Percentiles rank a stretch among this genome's conserved stretches.
phyloP scores from a whole-genome alignment of 2,113 vertebrate species.

The Daboia siamensis region DNA sequence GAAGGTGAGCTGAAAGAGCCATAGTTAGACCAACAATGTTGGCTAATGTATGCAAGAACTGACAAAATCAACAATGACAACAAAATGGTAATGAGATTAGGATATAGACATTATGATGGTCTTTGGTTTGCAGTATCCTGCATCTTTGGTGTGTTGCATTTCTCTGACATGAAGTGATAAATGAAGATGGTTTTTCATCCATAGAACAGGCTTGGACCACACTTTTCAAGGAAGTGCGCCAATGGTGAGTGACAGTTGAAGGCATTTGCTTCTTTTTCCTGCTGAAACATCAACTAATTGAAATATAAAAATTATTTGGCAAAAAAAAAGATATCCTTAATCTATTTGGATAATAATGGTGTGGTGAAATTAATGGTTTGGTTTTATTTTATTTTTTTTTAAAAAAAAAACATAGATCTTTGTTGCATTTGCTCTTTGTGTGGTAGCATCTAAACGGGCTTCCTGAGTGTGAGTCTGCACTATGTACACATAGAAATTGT shows the following conservation, averaged over 20 bases:
- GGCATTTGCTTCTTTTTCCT: constrained; percentile 26
- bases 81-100: not conserved
- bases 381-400: not conserved
- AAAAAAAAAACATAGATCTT: constrained; percentile 53
- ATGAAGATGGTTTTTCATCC: constrained; percentile 43
- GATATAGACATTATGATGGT: constrained; percentile 67
- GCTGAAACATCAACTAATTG: constrained; percentile 53
- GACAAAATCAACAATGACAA: constrained; percentile 55
- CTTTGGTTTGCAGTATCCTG: constrained; percentile 76
- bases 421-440: constrained; percentile 46
- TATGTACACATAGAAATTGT: constrained; percentile 57
- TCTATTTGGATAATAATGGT: not conserved
- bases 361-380: constrained; percentile 6
- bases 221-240: constrained; percentile 4
- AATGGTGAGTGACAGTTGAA: constrained; percentile 25
- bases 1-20: constrained; percentile 38
- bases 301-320: constrained; percentile 11
- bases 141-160: constrained; percentile 79
- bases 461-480: constrained; percentile 71
- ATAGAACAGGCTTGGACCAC: constrained; percentile 33
- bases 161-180: constrained; percentile 36
- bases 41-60: constrained; percentile 59
- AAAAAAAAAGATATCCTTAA: not conserved
- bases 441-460: constrained; percentile 55
- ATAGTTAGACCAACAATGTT: constrained; percentile 42